Evolutionary conservation across 2,797 vertebrate genomes (phyloP), one percentile per base, ranked within the genome.

Genomic region (Acrocephalus scirpaceus): DNA sequence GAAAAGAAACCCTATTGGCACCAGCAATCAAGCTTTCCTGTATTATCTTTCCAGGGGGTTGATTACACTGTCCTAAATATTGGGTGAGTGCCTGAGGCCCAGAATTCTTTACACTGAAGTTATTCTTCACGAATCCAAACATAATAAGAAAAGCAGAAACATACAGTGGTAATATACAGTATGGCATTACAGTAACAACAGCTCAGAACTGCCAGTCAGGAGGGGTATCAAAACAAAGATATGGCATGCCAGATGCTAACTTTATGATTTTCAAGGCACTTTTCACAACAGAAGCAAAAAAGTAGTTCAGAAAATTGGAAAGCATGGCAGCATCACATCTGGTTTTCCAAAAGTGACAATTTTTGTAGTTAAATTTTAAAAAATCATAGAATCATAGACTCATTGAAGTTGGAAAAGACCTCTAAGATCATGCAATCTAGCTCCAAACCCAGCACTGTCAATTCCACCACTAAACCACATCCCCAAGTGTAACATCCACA

Each of bases 11-110:
- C 21, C 34, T 51, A 51, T 7, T 60, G 56, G 62, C 36, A 78
- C 34, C 58, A 58, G 80, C 74, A 94, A 94, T 91, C 92, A 96
- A 58, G 44, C 69, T 88, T 87, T 76, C 67, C 67, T 77, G 16
- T 48, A 45, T 92, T 92, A 90, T 88, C 94, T 88, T 89, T 85
- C 54, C 5, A 1, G 88, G 87, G 36, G 75, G 61, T 32, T 91
- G 90, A 95, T 95, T 96, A 64, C 32, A 48, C n/a, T 73, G 74
- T 58, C 80, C 71, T 93, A 74, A 90, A 92, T 44, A 70, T 58
- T 75, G 75, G 25, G 53, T 61, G 53, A 88, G 65, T 56, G 67
- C 32, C 64, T 64, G 75, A 91, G 45, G 57, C 57, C 42, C 61
- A 47, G 65, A 82, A 89, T 80, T 86, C 54, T 91, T 88, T 69